phyloP scores from a whole-genome alignment of 2,797 vertebrate genomes.

The Arrhamphus sclerolepis region DNA sequence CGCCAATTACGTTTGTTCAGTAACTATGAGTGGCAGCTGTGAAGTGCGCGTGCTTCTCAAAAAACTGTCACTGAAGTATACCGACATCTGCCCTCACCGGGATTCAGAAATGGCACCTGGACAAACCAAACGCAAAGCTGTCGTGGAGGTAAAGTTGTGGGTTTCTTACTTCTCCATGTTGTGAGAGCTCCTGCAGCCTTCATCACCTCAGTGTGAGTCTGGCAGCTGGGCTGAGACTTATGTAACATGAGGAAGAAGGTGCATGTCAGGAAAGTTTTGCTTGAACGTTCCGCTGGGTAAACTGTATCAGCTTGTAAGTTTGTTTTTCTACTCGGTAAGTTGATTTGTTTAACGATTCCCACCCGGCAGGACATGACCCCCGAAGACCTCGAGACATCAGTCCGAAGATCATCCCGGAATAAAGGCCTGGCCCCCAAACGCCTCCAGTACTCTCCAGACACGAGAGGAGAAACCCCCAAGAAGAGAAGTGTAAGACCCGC shows the following conservation, averaged over 20 bases:
- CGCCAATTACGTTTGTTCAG: constrained; percentile 14
- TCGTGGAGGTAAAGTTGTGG: not conserved
- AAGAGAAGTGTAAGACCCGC: constrained; percentile 31
- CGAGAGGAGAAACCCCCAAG: rapidly evolving
- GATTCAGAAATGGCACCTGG: constrained; percentile 25
- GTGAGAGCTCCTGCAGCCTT: not conserved
- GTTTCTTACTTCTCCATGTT: not conserved
- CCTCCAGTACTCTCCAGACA: constrained; percentile 23
- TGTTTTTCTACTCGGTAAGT: too few relatives aligned
- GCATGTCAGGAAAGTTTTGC: too few relatives aligned
- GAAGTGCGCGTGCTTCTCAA: rapidly evolving
- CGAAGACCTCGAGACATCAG: not conserved
- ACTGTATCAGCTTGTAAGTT: not conserved
- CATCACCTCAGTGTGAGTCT: not conserved
- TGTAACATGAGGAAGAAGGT: not conserved
- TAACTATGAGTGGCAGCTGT: rapidly evolving
- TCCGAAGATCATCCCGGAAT: constrained; percentile 35
- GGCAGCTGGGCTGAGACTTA: not conserved
- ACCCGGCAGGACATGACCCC: constrained; percentile 44
- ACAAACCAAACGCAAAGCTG: constrained; percentile 14
- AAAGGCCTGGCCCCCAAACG: constrained; percentile 25
- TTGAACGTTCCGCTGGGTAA: not conserved
- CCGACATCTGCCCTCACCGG: rapidly evolving
- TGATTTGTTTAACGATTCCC: not conserved
- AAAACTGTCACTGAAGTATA: rapidly evolving